Evolutionary conservation across 2,113 vertebrate genomes (phyloP).

Genomic region (Nothocercus julius): DNA sequence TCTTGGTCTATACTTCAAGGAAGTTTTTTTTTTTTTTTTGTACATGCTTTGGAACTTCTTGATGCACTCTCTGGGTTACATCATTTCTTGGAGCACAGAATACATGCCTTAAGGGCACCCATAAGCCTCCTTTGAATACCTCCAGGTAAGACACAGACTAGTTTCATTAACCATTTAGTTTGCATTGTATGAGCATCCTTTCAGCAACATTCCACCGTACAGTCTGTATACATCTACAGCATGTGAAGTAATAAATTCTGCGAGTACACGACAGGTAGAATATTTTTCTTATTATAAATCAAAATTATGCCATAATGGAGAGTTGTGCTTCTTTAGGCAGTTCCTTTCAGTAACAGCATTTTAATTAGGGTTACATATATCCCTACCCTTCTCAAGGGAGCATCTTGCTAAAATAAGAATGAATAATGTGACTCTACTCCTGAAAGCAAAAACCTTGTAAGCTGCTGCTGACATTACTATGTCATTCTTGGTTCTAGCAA

Average conservation of each 20-base stretch:
- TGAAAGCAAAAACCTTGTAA: neutral
- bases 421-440: neutral
- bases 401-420: neutral
- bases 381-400: neutral
- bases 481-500: neutral
- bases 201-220: neutral
- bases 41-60: neutral
- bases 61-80: neutral
- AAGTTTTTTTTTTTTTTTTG: neutral
- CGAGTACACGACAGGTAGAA: neutral
- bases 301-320: neutral
- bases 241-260: neutral
- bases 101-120: neutral
- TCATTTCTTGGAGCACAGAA: neutral
- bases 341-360: slow-evolving; percentile 23
- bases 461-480: neutral
- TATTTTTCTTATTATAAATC: neutral
- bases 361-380: slow-evolving; percentile 15
- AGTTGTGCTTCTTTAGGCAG: neutral
- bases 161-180: neutral
- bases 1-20: neutral
- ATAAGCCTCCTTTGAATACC: neutral
- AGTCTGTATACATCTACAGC: neutral
- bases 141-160: neutral
- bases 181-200: neutral